Evolutionary conservation across 1,140 invertebrate genomes (phyloP), one percentile per base, ranked within the genome.

Genomic region (Charaxes varanes): DNA sequence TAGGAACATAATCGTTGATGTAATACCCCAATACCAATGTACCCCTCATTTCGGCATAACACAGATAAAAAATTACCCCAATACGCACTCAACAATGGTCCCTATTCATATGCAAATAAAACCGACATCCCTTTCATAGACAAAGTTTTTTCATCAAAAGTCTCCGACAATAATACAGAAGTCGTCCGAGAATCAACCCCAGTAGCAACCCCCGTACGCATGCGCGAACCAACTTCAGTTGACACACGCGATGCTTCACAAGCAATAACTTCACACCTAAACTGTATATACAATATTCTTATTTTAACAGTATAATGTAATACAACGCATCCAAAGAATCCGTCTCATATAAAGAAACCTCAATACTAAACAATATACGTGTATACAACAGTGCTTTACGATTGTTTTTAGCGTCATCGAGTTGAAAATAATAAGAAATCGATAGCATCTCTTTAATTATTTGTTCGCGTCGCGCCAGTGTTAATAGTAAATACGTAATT

Each of bases 271-370:
- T 79, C 73, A 63, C 51, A 52, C 58, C 49, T 45, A 56, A 54
- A 67, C 55, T 82, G 66, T 81, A 77, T 73, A 74, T 78, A 82
- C 69, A 79, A 68, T 66, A 59, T 55, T 38, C 51, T 46, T 53
- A 58, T 60, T 66, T 59, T 65, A 59, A 71, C 57, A 47, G 41
- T 64, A 61, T 62, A 68, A 73, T 66, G 64, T 51, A 59, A 69
- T 59, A 68, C 49, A 50, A 69, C 63, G 62, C 70, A 59, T 71
- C 64, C 68, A 59, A 42, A 37, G 30, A 68, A 62, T 82, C 78
- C 78, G 76, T 82, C 73, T 78, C 24, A 33, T 46, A 48, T 24
- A 46, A 27, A 34, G 24, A 35, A 44, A 33, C 27, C 19, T 32
- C 19, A 6, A 26, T 46, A 33, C 21, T 27, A 26, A 26, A 27